Base-by-base conservation (phyloP, 2,888 invertebrate genomes). In the Morpho helenor region DNA sequence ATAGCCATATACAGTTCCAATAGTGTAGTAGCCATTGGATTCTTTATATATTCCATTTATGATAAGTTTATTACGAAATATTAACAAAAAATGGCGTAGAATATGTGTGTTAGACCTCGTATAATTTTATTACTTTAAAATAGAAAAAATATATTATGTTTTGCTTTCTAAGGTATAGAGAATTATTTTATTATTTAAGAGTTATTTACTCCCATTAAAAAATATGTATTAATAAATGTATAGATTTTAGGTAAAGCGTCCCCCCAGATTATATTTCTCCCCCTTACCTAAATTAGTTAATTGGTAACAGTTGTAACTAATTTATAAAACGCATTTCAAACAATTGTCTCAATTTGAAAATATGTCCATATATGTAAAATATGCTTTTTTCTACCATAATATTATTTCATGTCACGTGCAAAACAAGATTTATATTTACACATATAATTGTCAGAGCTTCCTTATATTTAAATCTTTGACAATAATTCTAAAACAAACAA, bases 401-500 rank as follows among this genome's bases (percentile, higher is more conserved):
- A 31, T 31, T 31, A 31, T 31, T 31, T 31, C 3, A 31, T 5
- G 31, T 31, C 5, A 31, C 3, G 5, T 31, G 31, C 31, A 31
- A 5, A 3, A 31, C 31, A 31, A 31, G 5, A 31, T 31, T 31
- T 52, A 54, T 54, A 53, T 53, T 47, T 53, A 46, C 45, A 53
- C 39, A 42, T 39, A 52, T 44, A 52, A 46, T 52, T 51, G 48
- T 55, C 57, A 43, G 66, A 66, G 66, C 66, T 66, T 66, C 64
- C 62, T 64, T 62, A 52, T 52, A 49, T 31, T 52, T n/a, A 45
- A 44, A 57, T 58, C 44, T 60, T 53, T 61, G 66, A 66, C 66
- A 66, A 66, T 66, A 66, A 61, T 61, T 57, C 65, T 60, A 65
- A 68, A 60, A 68, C 56, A 48, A 46, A 52, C 49, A 22, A 43